Evolutionary conservation across 2,113 vertebrate genomes (phyloP).

Genomic region (Cromileptes altivelis): DNA sequence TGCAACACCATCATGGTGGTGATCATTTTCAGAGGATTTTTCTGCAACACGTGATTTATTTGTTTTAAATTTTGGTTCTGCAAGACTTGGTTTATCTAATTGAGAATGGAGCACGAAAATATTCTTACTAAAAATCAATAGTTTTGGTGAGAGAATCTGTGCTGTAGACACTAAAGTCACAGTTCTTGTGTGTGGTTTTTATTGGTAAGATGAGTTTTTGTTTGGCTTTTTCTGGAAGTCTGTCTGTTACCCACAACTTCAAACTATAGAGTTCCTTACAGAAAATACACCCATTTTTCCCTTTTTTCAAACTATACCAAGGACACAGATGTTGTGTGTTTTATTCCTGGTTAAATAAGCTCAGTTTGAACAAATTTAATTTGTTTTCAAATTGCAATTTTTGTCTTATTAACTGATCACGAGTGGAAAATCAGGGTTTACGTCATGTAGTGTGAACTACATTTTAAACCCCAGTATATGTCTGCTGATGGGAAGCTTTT

Average conservation of each 20-base stretch:
- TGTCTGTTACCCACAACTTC: neutral
- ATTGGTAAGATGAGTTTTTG: neutral
- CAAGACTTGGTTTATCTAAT: neutral
- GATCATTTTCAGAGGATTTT: neutral
- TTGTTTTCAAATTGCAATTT: neutral
- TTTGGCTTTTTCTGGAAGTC: neutral
- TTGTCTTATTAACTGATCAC: neutral
- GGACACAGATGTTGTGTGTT: neutral
- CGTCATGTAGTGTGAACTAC: no score
- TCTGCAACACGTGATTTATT: neutral
- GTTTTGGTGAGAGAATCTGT: neutral
- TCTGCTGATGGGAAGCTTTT: neutral
- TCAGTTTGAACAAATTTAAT: neutral
- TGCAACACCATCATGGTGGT: neutral
- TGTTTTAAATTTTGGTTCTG: neutral
- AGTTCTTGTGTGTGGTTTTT: neutral
- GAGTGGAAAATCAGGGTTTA: no score
- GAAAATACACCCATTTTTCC: neutral
- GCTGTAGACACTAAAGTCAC: neutral
- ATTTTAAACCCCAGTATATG: neutral
- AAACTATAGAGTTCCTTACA: neutral
- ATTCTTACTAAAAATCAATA: neutral
- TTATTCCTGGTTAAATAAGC: neutral
- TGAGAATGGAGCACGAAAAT: neutral
- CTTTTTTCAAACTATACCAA: neutral